Conservation (phyloP, 2,888 invertebrate species). For the Trachelus troglodyta region DNA sequence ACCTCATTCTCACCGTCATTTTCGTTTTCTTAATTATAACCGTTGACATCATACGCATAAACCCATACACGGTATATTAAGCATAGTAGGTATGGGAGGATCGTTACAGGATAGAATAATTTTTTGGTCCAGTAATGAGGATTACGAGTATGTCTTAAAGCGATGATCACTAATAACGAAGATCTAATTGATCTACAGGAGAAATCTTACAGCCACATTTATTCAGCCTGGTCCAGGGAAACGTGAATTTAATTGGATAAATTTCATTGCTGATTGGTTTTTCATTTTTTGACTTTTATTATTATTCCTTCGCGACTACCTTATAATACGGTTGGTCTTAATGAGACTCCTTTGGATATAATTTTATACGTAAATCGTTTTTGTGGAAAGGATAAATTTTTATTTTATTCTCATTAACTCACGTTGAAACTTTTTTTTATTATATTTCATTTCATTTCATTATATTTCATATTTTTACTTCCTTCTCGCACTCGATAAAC, state of each 20-base stretch:
- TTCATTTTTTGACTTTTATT: background rate
- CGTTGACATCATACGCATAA: constrained; percentile 11
- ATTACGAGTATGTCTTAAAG: background rate
- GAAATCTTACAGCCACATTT: background rate
- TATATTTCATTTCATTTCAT: too few relatives aligned
- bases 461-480: background rate
- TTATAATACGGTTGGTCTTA: background rate
- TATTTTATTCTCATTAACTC: background rate
- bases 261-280: background rate
- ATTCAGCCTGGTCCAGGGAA: background rate
- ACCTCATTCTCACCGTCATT: background rate
- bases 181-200: background rate
- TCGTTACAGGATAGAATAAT: background rate
- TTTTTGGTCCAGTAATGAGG: background rate
- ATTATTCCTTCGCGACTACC: background rate
- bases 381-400: background rate
- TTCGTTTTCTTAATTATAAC: background rate
- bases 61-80: background rate
- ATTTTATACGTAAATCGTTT: background rate
- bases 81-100: background rate
- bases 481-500: background rate
- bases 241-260: background rate
- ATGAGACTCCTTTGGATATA: background rate
- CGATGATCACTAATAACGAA: background rate
- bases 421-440: background rate